A percentile compares a stretch with the other conserved stretches of the same genome.
Conservation (phyloP, 2,797 vertebrate species). For the Pangasius djambal region DNA sequence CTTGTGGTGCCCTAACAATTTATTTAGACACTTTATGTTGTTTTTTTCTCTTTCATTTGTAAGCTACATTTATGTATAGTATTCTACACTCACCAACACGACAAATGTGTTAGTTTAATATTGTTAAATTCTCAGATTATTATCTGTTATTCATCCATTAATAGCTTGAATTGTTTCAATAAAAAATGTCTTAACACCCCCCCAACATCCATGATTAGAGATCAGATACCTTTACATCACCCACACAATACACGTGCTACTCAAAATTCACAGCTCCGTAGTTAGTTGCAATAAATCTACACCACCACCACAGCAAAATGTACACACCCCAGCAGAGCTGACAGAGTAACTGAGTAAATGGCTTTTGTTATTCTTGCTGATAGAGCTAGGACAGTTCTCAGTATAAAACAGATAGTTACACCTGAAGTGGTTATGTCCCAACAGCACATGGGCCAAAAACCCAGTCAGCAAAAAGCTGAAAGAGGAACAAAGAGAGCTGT, state of each 20-base stretch:
- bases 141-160: not conserved
- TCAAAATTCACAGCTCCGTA: not conserved
- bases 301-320: not conserved
- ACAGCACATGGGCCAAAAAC: slow-evolving; percentile 1
- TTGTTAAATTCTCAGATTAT: not conserved
- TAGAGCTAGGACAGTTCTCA: slow-evolving; percentile 38
- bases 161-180: not conserved
- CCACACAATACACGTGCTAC: not conserved
- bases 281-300: not conserved
- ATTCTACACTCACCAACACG: not conserved
- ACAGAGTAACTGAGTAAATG: slow-evolving; percentile 43
- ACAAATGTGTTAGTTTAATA: not conserved
- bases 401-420: slow-evolving; percentile 12
- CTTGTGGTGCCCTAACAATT: not conserved
- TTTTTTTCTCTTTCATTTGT: not conserved
- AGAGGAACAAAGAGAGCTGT: not conserved
- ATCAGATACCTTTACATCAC: not conserved
- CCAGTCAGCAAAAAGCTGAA: slow-evolving; percentile 1
- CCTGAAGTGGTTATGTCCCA: slow-evolving; percentile 4
- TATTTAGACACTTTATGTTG: not conserved
- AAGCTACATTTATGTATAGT: not conserved
- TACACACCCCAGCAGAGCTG: slow-evolving; percentile 7
- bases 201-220: not conserved
- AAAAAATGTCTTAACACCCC: not conserved
- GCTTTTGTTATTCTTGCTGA: slow-evolving; percentile 36